Percentiles rank a stretch among this genome's conserved stretches.
Conservation (phyloP, 2,797 vertebrate genomes). For the Semaprochilodus insignis region DNA sequence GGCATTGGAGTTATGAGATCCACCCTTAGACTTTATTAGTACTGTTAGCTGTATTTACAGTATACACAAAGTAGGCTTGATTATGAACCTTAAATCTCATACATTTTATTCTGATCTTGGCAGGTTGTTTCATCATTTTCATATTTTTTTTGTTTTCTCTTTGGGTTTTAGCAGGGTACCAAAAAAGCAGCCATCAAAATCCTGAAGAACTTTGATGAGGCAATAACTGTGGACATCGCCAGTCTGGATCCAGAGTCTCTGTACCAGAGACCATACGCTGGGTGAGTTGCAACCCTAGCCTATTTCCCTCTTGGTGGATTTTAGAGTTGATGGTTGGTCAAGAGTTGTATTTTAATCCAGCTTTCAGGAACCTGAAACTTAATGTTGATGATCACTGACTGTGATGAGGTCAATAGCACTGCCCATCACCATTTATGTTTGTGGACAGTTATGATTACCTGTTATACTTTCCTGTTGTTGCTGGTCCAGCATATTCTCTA, state of each 20-base stretch:
- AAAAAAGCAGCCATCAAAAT: conserved; percentile 96
- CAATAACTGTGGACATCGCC: conserved; percentile 95
- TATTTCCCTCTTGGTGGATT: not conserved
- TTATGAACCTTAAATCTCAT: not conserved
- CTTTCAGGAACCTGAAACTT: not conserved
- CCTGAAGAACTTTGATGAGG: conserved; percentile 99
- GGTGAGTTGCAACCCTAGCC: conserved; percentile 78
- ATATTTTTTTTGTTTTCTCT: conserved; percentile 16
- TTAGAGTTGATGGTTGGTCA: not conserved
- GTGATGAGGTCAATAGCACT: too few relatives aligned
- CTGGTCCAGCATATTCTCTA: too few relatives aligned
- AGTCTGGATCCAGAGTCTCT: conserved; percentile 96
- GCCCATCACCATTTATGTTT: too few relatives aligned
- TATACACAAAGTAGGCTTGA: too few relatives aligned
- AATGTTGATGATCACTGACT: not conserved
- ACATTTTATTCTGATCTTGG: not conserved
- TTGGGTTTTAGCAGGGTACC: conserved; percentile 69
- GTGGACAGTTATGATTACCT: too few relatives aligned
- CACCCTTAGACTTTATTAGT: not conserved
- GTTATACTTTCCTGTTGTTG: too few relatives aligned
- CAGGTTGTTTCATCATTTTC: not conserved
- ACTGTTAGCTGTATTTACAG: too few relatives aligned
- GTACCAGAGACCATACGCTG: conserved; percentile 95
- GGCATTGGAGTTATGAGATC: not conserved
- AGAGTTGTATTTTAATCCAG: not conserved